Evolutionary conservation across 1,140 invertebrate genomes (phyloP), one percentile per base, ranked within the genome.

Genomic region (Venturia canescens): DNA sequence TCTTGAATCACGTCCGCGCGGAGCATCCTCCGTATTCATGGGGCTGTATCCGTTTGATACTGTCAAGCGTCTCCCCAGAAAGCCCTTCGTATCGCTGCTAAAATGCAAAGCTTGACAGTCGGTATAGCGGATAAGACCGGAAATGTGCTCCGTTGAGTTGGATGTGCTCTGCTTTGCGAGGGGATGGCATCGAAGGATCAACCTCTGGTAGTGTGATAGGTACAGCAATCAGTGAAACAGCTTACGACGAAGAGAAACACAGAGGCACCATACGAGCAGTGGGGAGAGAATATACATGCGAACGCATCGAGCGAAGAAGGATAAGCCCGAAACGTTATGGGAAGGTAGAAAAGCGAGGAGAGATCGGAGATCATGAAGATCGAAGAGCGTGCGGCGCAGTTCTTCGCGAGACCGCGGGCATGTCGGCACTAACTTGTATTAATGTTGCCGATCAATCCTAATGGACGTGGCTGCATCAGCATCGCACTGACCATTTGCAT

Each of bases 381-480:
- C 50, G 50, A 66, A 60, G 29, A 34, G 69, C 72, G 80, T 79
- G 44, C 69, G 78, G 86, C 86, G 60, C 60, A 7, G 60, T 26
- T 27, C 23, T 63, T 18, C 23, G 84, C 78, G 83, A 83, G 83
- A 83, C 82, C 70, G 78, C 85, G 84, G 85, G 79, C 88, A 89
- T 90, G 90, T 90, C 90, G 88, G 87, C 88, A 90, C 90, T 91
- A 91, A 91, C 88, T 91, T 88, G 90, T 91, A 91, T 89, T 89
- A 89, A 91, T 89, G 90, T 91, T 88, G 86, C 85, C 90, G 88
- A 90, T 91, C 89, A 91, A 90, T 91, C 88, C 87, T 91, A 91
- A 90, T 90, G 88, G 89, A 90, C 87, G 86, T 87, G 86, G 84
- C 86, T 86, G 84, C 86, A 87, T 90, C 90, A 89, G 87, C 83